phyloP scores from a whole-genome alignment of 2,113 vertebrate species.

The Paratilapia polleni region DNA sequence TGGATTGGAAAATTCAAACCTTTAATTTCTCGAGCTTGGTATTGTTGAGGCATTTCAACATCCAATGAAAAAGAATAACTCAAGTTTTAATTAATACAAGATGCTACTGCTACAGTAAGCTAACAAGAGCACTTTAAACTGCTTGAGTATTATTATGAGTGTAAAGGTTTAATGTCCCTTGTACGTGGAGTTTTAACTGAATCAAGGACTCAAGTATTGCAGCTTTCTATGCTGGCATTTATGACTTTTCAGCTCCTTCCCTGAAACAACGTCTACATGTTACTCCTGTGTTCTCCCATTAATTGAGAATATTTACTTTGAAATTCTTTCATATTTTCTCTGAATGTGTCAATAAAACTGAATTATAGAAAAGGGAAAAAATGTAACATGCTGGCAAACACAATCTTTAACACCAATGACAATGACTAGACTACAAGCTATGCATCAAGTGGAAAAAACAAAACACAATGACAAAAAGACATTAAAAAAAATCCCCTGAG shows the following conservation, averaged over 20 bases:
- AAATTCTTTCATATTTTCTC: neutral
- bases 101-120: neutral
- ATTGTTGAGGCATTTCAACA: neutral
- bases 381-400: neutral
- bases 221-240: neutral
- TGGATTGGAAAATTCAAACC: neutral
- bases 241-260: neutral
- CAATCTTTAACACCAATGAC: neutral
- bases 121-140: neutral
- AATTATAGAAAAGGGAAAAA: neutral
- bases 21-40: neutral
- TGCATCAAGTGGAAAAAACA: constrained; percentile 16
- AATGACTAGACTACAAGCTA: constrained; percentile 4
- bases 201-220: neutral
- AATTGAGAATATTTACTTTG: neutral
- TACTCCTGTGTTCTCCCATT: neutral
- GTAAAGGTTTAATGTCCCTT: no score
- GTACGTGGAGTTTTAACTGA: neutral
- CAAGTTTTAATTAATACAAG: neutral
- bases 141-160: neutral
- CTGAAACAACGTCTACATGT: neutral
- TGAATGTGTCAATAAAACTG: neutral
- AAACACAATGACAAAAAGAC: constrained; percentile 1
- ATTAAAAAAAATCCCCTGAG: neutral
- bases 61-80: neutral